Evolutionary conservation across 2,888 invertebrate species (phyloP).

Genomic region (Anoncus sp.): DNA sequence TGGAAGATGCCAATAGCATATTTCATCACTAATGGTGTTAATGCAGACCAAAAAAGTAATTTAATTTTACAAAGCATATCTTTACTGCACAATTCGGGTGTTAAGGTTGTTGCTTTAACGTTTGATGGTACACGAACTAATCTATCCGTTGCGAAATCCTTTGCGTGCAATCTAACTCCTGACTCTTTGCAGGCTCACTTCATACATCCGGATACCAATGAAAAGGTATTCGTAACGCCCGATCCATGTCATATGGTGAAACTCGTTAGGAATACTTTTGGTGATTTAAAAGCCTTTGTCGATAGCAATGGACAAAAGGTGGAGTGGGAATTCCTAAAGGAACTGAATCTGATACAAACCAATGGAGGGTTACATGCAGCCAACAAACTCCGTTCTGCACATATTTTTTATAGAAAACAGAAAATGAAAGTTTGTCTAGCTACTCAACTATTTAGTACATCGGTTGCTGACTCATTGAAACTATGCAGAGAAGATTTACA

Average conservation of each 20-base stretch:
- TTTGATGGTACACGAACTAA: background rate
- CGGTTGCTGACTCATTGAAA: constrained; percentile 68
- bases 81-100: background rate
- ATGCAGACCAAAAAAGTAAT: constrained; percentile 1
- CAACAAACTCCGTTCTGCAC: constrained; percentile 60
- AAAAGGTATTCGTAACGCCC: constrained; percentile 28
- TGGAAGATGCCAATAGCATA: constrained; percentile 16
- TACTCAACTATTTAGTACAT: constrained; percentile 61
- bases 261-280: constrained; percentile 68
- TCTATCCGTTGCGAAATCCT: no score
- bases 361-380: constrained; percentile 58
- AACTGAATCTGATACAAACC: no score
- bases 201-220: no score
- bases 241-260: constrained; percentile 70
- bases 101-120: background rate
- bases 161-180: no score
- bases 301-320: constrained; percentile 43
- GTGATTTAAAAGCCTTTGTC: constrained; percentile 60
- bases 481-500: constrained; percentile 61
- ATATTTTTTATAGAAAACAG: constrained; percentile 62
- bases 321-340: constrained; percentile 39
- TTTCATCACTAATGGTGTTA: background rate
- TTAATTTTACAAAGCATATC: background rate
- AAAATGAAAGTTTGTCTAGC: constrained; percentile 49
- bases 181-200: no score